phyloP scores from a whole-genome alignment of 2,888 invertebrate species.

The Sepioteuthis lessoniana region DNA sequence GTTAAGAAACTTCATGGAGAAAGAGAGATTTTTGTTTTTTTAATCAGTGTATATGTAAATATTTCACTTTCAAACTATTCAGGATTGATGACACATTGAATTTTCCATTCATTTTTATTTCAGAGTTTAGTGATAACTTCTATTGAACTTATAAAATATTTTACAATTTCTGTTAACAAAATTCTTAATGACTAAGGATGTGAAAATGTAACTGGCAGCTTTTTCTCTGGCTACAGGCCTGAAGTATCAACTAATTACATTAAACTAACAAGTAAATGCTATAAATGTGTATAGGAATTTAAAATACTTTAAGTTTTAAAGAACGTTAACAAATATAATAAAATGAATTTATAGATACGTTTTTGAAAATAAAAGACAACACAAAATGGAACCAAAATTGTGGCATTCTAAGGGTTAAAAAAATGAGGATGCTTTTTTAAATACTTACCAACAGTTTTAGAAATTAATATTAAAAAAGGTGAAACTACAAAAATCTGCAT shows the following conservation, averaged over 20 bases:
- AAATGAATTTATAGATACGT: neutral
- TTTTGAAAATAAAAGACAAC: neutral
- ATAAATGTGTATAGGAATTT: neutral
- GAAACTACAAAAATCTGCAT: slow-evolving; percentile 33
- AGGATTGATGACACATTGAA: too few species aligned
- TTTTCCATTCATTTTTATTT: neutral
- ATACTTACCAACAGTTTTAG: slow-evolving; percentile 9
- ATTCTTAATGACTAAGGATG: neutral
- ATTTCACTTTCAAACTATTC: too few species aligned
- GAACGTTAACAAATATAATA: neutral
- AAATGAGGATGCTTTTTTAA: neutral
- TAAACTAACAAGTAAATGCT: neutral
- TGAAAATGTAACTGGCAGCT: neutral
- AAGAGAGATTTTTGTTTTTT: neutral
- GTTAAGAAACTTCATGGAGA: neutral
- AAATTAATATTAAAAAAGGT: neutral
- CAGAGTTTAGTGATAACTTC: neutral
- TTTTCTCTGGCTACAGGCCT: neutral
- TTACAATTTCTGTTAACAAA: too few species aligned
- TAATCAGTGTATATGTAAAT: too few species aligned
- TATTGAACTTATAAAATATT: too few species aligned
- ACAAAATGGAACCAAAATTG: neutral
- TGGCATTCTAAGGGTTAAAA: neutral
- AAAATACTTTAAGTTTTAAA: neutral
- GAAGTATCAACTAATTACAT: neutral